Evolutionary conservation across 2,113 vertebrate genomes (phyloP).

Genomic region (Cephalopterus ornatus): DNA sequence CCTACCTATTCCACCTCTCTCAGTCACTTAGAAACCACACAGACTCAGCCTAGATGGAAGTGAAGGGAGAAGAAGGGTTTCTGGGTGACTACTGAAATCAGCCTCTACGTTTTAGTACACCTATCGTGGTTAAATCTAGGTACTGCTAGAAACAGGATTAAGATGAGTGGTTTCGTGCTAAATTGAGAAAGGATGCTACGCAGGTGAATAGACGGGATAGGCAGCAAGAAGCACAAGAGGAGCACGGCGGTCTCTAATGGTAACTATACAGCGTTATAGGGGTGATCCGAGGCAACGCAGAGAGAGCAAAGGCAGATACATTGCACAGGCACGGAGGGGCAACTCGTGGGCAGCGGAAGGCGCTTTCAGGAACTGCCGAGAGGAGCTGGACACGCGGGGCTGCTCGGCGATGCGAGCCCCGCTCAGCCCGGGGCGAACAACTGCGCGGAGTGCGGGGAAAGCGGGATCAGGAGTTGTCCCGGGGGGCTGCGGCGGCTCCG

Average conservation of each 20-base stretch:
- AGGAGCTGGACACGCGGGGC: neutral
- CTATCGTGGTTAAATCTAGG: neutral
- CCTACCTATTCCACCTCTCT: constrained; percentile 47
- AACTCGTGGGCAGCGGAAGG: neutral
- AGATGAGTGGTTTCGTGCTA: neutral
- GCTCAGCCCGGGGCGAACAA: neutral
- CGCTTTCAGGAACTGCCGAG: accelerated
- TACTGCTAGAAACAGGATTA: neutral
- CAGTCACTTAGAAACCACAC: constrained; percentile 44
- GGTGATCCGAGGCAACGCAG: neutral
- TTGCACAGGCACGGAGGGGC: neutral
- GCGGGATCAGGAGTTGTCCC: neutral
- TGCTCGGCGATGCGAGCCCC: neutral
- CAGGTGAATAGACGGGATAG: neutral
- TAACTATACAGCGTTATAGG: neutral
- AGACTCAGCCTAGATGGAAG: neutral
- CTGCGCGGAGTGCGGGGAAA: neutral
- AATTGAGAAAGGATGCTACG: neutral
- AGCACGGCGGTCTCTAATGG: neutral
- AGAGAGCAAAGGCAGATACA: neutral
- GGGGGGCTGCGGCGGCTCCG: neutral
- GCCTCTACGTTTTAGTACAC: neutral
- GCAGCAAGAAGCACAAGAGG: neutral
- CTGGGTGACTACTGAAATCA: neutral
- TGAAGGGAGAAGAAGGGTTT: neutral